Evolutionary conservation across 2,113 vertebrate species (phyloP), one percentile per base, ranked within the genome.

Genomic region (Phalacrocorax brasilianus): DNA sequence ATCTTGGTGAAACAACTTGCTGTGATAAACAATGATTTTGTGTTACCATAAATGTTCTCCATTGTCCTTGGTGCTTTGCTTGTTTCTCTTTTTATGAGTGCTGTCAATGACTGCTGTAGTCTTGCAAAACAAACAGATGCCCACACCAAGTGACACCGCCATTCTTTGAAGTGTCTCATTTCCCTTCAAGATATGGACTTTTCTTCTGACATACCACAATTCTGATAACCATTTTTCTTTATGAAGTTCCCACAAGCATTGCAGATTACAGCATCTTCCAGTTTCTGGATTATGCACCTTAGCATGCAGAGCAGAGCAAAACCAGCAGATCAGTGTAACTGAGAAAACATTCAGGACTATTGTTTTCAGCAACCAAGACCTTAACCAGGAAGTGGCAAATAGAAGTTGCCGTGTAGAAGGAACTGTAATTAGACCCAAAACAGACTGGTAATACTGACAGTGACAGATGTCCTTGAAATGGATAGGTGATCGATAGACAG

Each of bases 371-470:
- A 86, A 50, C 49, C 33, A 85, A 73, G 55, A 38, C 24, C n/a
- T 75, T 89, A 70, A 76, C 11, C 32, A 62, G 35, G 38, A 73
- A 85, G 28, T 14, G n/a, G 66, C 11, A 95, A 95, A 93, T 6
- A 73, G 26, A 87, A 85, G 21, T 58, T 76, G 53, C 58, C 16
- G 9, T 26, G 32, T 14, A 35, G 38, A 79, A 88, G 75, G 40
- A 91, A 84, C 71, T 88, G 88, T 86, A 88, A 97, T 95, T 73
- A 97, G 83, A 94, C 71, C 55, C 85, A 93, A 83, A 96, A n/a
- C 73, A 87, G 55, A 89, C 32, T 40, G 58, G 71, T 76, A 91
- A 71, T 44, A 15, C 88, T 55, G 55, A 71, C 70, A 85, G 50
- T 80, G 61, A 95, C 18, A 79, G 84, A 95, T 85, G 70, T 45